Base-by-base conservation (phyloP, 2,797 vertebrate species). In the Micropoecilia bifurca region DNA sequence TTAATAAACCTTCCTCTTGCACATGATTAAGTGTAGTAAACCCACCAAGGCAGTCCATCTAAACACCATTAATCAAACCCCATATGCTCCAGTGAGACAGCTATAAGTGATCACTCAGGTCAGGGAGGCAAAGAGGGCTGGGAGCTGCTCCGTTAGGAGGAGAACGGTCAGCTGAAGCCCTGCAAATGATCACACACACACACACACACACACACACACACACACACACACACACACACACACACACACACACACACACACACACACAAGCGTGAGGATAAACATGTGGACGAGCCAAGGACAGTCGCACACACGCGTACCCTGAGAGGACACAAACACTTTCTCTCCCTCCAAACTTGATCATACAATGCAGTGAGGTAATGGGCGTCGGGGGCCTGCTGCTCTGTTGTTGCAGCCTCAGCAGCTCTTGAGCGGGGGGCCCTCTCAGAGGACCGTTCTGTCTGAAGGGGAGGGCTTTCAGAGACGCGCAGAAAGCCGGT, bases 31-130 rank as follows among this genome's bases (percentile, higher is more conserved):
- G 85, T 85, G 74, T 80, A 66, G 79, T 69, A 33, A 87, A 87
- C 74, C 84, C 75, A 86, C 85, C 72, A 77, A 83, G 77, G 71
- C 76, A 94, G 78, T 92, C 83, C 77, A 88, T 88, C 87, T 84
- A 90, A 93, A 90, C 81, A 90, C 87, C 80, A 92, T 94, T 93
- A 91, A 92, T 94, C 93, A 93, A 79, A 79, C 69, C 81, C 80
- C 53, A 28, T 85, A 48, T 82, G 81, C 86, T 80, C 81, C 46
- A 75, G 81, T 80, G 77, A 75, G 82, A 79, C 79, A 85, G 85
- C 81, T 83, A 46, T 88, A 92, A 94, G 87, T 91, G 87, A 83
- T 90, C 91, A 91, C 90, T 92, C 87, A 84, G 74, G 84, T 61
- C 74, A 79, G 30, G 36, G 59, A 79, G 80, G 80, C 73, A 78